These are phyloP conservation scores for Muntiacus muntjak DNA, from an alignment of 2,113 vertebrate species.

Conservation along the genomic window DNA sequence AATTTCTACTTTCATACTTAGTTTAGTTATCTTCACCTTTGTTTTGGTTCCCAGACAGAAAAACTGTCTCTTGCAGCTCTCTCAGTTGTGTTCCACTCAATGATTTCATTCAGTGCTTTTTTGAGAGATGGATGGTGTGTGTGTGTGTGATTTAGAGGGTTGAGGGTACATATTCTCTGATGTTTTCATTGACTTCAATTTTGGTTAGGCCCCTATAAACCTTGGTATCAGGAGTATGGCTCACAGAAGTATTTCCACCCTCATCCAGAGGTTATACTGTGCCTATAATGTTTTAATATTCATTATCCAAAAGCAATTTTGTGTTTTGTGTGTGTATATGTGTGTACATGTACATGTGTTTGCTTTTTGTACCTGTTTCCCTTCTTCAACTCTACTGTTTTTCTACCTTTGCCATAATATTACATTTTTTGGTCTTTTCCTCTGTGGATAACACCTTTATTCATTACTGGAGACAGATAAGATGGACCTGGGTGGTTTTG, in stretches of 20 bases:
- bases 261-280: background rate
- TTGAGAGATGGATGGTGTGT: background rate
- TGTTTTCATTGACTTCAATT: background rate
- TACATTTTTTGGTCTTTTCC: background rate
- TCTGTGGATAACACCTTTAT: background rate
- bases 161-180: background rate
- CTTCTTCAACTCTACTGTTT: background rate
- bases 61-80: background rate
- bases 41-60: background rate
- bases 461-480: background rate
- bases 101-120: background rate
- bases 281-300: background rate
- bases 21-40: background rate
- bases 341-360: background rate
- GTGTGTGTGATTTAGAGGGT: background rate
- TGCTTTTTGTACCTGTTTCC: background rate
- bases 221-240: background rate
- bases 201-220: background rate
- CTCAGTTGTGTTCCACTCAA: background rate
- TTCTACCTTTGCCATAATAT: background rate
- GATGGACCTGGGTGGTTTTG: fast-evolving
- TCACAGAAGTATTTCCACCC: background rate
- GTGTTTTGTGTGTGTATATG: background rate
- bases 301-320: background rate
- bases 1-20: background rate